Evolutionary conservation across 2,888 invertebrate genomes (phyloP).

Genomic region (Julus scanicus): DNA sequence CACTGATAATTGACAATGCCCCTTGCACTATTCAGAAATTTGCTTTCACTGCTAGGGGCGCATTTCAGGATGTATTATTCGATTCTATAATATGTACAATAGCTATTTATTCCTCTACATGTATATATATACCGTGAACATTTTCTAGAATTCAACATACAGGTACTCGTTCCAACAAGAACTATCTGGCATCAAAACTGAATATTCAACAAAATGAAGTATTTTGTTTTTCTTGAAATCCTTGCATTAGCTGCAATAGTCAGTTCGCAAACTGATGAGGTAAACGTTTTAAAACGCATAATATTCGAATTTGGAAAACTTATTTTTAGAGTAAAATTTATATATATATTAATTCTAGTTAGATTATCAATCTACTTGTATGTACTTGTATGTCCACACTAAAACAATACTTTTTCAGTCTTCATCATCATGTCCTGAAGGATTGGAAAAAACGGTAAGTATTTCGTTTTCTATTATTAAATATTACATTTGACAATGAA

Average conservation of each 20-base stretch:
- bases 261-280: not conserved
- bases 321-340: too few relatives aligned
- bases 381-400: too few relatives aligned
- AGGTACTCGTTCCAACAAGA: not conserved
- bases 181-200: not conserved
- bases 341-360: too few relatives aligned
- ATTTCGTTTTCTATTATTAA: too few relatives aligned
- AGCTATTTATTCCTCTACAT: not conserved
- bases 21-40: not conserved
- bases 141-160: not conserved
- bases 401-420: too few relatives aligned
- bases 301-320: too few relatives aligned
- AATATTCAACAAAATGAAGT: not conserved
- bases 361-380: too few relatives aligned
- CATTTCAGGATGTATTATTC: not conserved
- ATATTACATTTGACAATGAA: too few relatives aligned
- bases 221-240: not conserved
- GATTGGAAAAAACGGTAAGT: too few relatives aligned
- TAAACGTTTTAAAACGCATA: not conserved
- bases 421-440: too few relatives aligned
- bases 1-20: not conserved
- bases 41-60: not conserved
- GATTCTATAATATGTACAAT: not conserved
- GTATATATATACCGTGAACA: not conserved
- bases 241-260: not conserved